These are phyloP conservation scores for Gymnocheta viridis DNA, from an alignment of 2,888 invertebrate genomes.

Conservation along the genomic window DNA sequence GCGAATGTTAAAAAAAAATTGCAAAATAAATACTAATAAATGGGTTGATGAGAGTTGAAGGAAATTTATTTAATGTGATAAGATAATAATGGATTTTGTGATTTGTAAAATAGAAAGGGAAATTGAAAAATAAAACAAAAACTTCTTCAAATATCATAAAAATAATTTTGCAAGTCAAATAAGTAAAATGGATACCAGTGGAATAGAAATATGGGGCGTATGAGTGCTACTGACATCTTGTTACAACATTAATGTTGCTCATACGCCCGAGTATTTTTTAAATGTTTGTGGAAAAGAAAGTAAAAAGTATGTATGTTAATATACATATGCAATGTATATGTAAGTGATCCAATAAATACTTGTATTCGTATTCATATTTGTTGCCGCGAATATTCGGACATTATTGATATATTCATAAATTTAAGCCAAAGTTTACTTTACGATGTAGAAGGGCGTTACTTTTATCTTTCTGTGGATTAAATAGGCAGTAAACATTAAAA, in stretches of 20 bases:
- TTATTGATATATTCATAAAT: too few species aligned
- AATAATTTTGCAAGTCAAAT: too few species aligned
- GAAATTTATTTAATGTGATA: not conserved
- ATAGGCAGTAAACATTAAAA: too few species aligned
- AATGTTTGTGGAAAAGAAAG: not conserved
- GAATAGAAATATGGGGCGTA: not conserved
- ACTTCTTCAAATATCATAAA: too few species aligned
- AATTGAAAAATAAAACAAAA: not conserved
- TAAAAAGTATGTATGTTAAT: too few species aligned
- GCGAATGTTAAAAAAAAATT: not conserved
- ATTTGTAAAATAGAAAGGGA: not conserved
- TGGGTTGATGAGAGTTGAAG: not conserved
- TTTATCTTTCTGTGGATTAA: too few species aligned
- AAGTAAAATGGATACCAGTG: not conserved
- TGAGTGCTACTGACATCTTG: not conserved
- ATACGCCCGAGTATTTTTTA: not conserved
- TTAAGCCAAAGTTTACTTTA: too few species aligned
- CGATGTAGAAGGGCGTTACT: too few species aligned
- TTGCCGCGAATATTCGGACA: too few species aligned
- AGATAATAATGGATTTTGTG: not conserved
- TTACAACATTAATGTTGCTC: not conserved
- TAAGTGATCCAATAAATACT: too few species aligned
- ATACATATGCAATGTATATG: too few species aligned
- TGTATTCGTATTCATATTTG: too few species aligned
- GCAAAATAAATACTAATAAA: conserved; percentile 18